phyloP scores from a whole-genome alignment of 2,113 vertebrate genomes.

The Oreamnos americanus region DNA sequence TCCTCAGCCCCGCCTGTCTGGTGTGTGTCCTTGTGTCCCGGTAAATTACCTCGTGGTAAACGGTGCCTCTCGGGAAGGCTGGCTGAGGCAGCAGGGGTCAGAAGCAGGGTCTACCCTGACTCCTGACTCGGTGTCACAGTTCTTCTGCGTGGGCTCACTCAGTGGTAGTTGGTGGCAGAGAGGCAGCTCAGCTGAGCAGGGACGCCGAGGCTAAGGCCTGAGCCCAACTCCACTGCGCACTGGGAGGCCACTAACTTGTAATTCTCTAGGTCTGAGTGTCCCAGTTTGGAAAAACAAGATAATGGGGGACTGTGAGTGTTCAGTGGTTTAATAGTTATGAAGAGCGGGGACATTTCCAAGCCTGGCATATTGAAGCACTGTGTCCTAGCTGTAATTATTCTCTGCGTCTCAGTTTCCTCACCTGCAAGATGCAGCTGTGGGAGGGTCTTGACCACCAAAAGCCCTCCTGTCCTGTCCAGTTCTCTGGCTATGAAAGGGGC shows the following conservation, averaged over 20 bases:
- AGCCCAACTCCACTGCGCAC: not conserved
- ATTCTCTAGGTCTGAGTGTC: not conserved
- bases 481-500: not conserved
- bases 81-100: not conserved
- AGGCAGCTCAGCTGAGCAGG: not conserved
- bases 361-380: fast-evolving
- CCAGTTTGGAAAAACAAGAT: not conserved
- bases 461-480: not conserved
- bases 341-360: not conserved
- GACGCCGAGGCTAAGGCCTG: not conserved
- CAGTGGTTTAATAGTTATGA: fast-evolving
- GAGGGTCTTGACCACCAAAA: not conserved
- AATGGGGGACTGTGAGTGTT: not conserved
- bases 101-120: not conserved
- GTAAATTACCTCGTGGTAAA: fast-evolving
- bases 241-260: fast-evolving
- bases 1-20: not conserved
- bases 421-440: not conserved
- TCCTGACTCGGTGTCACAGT: not conserved
- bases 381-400: not conserved
- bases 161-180: fast-evolving
- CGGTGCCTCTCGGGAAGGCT: not conserved
- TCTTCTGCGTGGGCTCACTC: not conserved
- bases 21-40: fast-evolving
- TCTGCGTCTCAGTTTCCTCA: not conserved